Base-by-base conservation (phyloP, 2,113 vertebrate species). In the Gavialis gangeticus region DNA sequence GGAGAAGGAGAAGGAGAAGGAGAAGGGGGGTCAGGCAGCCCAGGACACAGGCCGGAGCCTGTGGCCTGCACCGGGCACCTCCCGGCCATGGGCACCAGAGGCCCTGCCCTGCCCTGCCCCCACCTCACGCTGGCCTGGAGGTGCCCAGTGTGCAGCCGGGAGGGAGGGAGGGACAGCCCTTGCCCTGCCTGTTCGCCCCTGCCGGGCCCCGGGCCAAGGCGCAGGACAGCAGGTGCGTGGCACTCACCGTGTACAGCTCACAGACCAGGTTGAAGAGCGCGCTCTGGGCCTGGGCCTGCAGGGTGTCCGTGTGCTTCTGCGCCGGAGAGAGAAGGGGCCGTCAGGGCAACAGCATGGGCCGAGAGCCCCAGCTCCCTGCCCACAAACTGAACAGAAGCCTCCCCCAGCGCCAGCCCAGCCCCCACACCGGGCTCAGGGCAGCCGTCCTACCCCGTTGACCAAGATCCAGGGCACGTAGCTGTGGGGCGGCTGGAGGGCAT, bases 401-500 rank as follows among this genome's bases (percentile, higher is more conserved):
- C 19, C n/a, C 16, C 22, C 5, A 8, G 13, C 17, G 19, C 57
- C 10, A 14, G 8, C 16, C 34, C 6, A 3, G 3, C 10, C 17
- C 2, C 62, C 27, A 0, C 3, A 3, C 58, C 58, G 0, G 7
- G 46, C 2, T 46, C 46, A 46, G 46, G 9, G 46, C 46, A 46
- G 46, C 46, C 46, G 9, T 55, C 98, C 96, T 97, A 99, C 99
- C 98, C 98, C 99, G 1, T 99, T 98, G 88, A 99, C 46, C 46
- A 99, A 97, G n/a, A 99, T 90, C 99, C 99, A 99, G 75, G 99
- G 99, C 75, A 99, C 99, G 3, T 98, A 99, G 1, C 98, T 0
- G 37, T 99, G 99, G 0, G 98, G 98, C 1, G 99, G 99, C 1
- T 98, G 82, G 54, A 99, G 97, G 0, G 97, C 97, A 0, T 85